A percentile compares a stretch with the other conserved stretches of the same genome.
Evolutionary conservation across 2,797 vertebrate species (phyloP).

Genomic region (Cyprinodon diabolis): DNA sequence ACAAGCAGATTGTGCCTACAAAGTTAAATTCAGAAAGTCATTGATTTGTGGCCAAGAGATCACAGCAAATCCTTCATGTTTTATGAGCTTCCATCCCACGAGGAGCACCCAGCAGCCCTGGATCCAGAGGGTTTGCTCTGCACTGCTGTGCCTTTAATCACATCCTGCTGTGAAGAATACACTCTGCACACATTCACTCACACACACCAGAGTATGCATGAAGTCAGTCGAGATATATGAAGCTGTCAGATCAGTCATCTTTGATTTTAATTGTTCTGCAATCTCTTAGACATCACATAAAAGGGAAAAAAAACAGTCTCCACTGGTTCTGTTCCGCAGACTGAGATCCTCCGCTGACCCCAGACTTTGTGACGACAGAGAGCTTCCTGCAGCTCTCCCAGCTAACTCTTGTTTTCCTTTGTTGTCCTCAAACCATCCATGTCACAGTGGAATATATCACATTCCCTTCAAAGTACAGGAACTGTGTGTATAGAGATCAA

Average conservation of each 20-base stretch:
- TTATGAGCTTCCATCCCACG: conserved; percentile 40
- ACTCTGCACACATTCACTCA: conserved; percentile 25
- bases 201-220: conserved; percentile 35
- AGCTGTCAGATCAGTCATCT: conserved; percentile 37
- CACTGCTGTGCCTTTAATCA: conserved; percentile 47
- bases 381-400: conserved; percentile 62
- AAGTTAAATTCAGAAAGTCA: conserved; percentile 33
- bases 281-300: conserved; percentile 42
- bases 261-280: conserved; percentile 45
- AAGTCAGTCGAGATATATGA: conserved; percentile 35
- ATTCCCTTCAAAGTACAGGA: conserved; percentile 66
- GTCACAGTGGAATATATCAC: conserved; percentile 47
- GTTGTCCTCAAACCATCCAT: conserved; percentile 57
- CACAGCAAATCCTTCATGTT: conserved; percentile 53
- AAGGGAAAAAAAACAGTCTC: conserved; percentile 25
- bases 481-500: conserved; percentile 48
- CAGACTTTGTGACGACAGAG: conserved; percentile 60
- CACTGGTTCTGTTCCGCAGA: conserved; percentile 14
- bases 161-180: conserved; percentile 49
- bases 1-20: conserved; percentile 40
- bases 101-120: conserved; percentile 15
- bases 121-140: conserved; percentile 26
- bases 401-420: conserved; percentile 64
- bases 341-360: conserved; percentile 52
- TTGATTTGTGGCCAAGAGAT: conserved; percentile 49